Base-by-base conservation (phyloP, 2,797 vertebrate species). In the Epinephelus malabaricus region DNA sequence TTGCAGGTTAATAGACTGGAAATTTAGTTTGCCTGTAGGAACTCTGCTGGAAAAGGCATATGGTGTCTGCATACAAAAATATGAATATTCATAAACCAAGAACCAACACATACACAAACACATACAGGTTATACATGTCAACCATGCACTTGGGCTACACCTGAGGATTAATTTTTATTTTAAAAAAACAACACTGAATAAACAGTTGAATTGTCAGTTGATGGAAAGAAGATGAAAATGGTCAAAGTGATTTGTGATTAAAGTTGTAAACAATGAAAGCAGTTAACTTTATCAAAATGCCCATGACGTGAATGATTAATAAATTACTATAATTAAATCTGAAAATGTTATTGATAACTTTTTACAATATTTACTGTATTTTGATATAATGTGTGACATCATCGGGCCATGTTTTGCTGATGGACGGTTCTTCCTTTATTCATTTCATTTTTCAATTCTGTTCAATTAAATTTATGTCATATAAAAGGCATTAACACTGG, bases 1-100 rank as follows among this genome's bases (percentile, higher is more conserved):
- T 14, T 62, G 66, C 6, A 13, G 38, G 47, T 67, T 72, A 34
- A 56, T 18, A 19, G 6, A 51, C 15, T 11, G 9, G 54, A 30
- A 25, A 30, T 60, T 56, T n/a, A 25, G 54, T 45, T 13, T 72
- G 47, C 27, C 38, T 69, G 58, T 7, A 25, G 51, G 47, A 27
- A 58, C 49, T 75, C n/a, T 23, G 54, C 55, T 56, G 12, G 34
- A 43, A 51, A 51, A 74, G n/a, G n/a, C 49, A 56, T 34, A 34
- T 27, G 21, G 25, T 27, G 14, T 21, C 30, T 49, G 45, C 9
- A 17, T 55, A n/a, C 7, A 43, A 15, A 49, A 43, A 69, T 60
- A 55, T 25, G 19, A 51, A 27, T n/a, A 34, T 25, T 50, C 12
- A 55, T 14, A 13, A 8, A 30, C 1, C 13, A 21, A 7, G 9